Percentiles rank a stretch among this genome's conserved stretches.
These are phyloP conservation scores for Drosophila multiciliata DNA, from an alignment of 2,888 invertebrate genomes.

Conservation along the genomic window DNA sequence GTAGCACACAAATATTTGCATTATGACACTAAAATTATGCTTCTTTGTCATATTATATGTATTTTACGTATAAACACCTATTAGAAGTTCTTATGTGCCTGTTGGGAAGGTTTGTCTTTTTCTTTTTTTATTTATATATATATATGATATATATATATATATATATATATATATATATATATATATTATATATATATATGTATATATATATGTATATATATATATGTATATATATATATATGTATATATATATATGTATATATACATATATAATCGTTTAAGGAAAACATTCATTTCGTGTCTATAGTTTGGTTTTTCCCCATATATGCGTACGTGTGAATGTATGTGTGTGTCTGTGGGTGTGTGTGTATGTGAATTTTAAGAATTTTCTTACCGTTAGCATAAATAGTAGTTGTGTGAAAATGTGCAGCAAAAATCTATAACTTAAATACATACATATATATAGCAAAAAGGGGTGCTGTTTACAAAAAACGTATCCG, in stretches of 20 bases:
- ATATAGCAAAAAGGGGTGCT: constrained; percentile 55
- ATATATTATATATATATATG: background rate
- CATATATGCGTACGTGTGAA: constrained; percentile 10
- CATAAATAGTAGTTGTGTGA: constrained; percentile 70
- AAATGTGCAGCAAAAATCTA: constrained; percentile 69
- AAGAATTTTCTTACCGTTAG: constrained; percentile 55
- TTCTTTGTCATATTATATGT: constrained; percentile 50
- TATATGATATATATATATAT: constrained; percentile 28
- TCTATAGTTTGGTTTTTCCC: constrained; percentile 13
- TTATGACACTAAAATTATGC: constrained; percentile 75
- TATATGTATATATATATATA: constrained; percentile 32
- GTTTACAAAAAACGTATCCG: constrained; percentile 61
- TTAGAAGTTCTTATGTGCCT: constrained; percentile 57
- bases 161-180: constrained; percentile 4
- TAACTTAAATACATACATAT: constrained; percentile 50
- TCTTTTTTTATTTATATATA: constrained; percentile 1
- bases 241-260: constrained; percentile 16
- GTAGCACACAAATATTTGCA: constrained; percentile 64
- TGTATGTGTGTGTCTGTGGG: constrained; percentile 18
- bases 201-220: constrained; percentile 32
- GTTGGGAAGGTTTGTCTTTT: constrained; percentile 20
- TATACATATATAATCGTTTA: constrained; percentile 34
- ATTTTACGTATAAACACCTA: constrained; percentile 72
- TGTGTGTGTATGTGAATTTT: constrained; percentile 6
- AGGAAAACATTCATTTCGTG: constrained; percentile 32